Base-by-base conservation (phyloP, 2,113 vertebrate genomes). In the Scomber colias region DNA sequence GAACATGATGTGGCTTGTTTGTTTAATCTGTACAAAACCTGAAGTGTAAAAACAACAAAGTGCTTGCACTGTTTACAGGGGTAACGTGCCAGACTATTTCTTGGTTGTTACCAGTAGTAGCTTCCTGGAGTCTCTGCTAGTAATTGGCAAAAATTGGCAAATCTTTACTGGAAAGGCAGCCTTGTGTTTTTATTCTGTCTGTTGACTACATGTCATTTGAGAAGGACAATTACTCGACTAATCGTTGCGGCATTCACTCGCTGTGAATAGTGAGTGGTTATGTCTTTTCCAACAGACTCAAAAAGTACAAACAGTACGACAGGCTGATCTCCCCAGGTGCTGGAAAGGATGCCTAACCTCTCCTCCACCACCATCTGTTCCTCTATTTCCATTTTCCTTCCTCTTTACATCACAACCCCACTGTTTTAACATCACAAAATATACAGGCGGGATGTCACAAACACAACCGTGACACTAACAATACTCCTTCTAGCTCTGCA, bases 361-460 rank as follows among this genome's bases (percentile, higher is more conserved):
- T 54, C 65, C 49, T 75, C 70, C 35, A 81, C 67, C 81, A 64
- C 89, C 86, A 87, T 90, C 83, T 89, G 84, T 57, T 87, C 67
- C 61, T 71, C 61, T 17, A 66, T 70, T 75, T 79, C 75, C 53
- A 60, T 69, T 74, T 85, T 61, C 55, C 46, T 21, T 51, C 69
- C 74, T 70, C 67, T 55, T 56, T 65, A 15, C 17, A 74, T 68
- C 55, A 81, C 49, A 82, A 75, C 61, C 60, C 30, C 69, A 46
- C 15, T 2, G 2, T 55, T 83, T 71, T 55, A 66, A 74, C 53
- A 60, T 44, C 61, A 30, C 31, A 17, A 83, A 79, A 77, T 70
- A 72, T 15, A 44, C 10, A 40, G 16, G 0, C 2, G 8, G 40
- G 57, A 24, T 64, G 46, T 74, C 66, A 14, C 40, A 69, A 31